Conservation (phyloP, 1,140 invertebrate species). For the Drosophila suzukii region DNA sequence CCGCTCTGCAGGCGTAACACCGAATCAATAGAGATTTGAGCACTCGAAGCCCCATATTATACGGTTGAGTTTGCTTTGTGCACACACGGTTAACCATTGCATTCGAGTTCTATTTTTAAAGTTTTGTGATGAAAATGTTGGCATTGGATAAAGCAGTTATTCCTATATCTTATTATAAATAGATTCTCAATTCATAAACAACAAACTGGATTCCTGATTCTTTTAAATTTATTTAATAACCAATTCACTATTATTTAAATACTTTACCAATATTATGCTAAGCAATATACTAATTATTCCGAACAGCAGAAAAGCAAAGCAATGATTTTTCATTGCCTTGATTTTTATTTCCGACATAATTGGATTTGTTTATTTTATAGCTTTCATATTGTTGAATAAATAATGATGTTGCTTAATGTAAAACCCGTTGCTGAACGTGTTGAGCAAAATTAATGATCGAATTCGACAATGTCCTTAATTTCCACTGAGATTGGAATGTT, state of each 20-base stretch:
- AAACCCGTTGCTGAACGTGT: neutral
- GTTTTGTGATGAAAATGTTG: neutral
- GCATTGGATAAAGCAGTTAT: too few species aligned
- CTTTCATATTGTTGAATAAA: neutral
- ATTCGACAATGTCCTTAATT: neutral
- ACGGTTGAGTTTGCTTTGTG: neutral
- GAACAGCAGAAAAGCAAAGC: too few species aligned
- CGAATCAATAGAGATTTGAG: conserved; percentile 6
- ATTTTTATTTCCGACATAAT: neutral
- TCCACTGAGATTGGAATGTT: neutral
- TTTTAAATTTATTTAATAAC: too few species aligned
- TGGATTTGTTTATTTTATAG: neutral
- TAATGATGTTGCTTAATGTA: neutral
- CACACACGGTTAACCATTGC: neutral
- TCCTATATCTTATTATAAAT: too few species aligned
- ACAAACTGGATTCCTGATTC: too few species aligned
- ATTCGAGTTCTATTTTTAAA: neutral
- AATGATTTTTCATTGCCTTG: neutral
- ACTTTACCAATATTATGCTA: too few species aligned
- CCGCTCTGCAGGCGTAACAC: conserved; percentile 8
- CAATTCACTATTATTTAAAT: too few species aligned
- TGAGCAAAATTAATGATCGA: neutral
- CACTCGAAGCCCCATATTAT: conserved; percentile 8
- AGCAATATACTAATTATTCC: too few species aligned
- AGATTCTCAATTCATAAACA: too few species aligned